phyloP scores from a whole-genome alignment of 2,113 vertebrate genomes.

The Oncorhynchus gorbuscha region DNA sequence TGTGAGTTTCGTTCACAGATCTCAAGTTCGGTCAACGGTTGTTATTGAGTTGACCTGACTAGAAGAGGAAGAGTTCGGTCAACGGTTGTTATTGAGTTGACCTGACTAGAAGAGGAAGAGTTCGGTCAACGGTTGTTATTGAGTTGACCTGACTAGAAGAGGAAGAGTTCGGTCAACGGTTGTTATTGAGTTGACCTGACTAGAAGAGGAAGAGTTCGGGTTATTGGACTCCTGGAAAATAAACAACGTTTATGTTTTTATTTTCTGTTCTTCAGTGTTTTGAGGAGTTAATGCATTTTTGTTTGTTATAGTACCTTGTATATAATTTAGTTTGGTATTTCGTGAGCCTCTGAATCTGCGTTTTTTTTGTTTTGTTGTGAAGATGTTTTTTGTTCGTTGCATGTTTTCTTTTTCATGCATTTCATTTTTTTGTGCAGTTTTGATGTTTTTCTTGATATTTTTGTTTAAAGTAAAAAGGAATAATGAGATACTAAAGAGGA shows the following conservation, averaged over 20 bases:
- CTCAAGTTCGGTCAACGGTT: background rate
- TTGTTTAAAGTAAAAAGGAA: constrained; percentile 27
- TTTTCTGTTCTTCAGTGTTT: constrained; percentile 43
- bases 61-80: background rate
- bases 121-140: background rate
- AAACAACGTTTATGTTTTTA: background rate
- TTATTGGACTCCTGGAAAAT: no score
- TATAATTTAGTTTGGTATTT: constrained; percentile 60
- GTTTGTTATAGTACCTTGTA: constrained; percentile 51
- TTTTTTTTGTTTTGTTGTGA: no score
- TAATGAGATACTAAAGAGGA: constrained; percentile 49
- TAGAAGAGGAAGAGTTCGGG: no score
- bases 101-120: no score
- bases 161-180: background rate
- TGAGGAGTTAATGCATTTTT: constrained; percentile 37
- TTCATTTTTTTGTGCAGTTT: background rate
- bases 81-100: no score
- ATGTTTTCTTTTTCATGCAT: background rate
- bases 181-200: no score
- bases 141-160: no score
- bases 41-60: no score
- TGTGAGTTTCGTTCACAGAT: background rate
- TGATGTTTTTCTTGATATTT: constrained; percentile 24
- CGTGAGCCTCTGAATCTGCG: constrained; percentile 13
- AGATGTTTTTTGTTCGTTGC: constrained; percentile 6